Conservation (phyloP, 2,888 invertebrate genomes). For the Agrotis segetum region DNA sequence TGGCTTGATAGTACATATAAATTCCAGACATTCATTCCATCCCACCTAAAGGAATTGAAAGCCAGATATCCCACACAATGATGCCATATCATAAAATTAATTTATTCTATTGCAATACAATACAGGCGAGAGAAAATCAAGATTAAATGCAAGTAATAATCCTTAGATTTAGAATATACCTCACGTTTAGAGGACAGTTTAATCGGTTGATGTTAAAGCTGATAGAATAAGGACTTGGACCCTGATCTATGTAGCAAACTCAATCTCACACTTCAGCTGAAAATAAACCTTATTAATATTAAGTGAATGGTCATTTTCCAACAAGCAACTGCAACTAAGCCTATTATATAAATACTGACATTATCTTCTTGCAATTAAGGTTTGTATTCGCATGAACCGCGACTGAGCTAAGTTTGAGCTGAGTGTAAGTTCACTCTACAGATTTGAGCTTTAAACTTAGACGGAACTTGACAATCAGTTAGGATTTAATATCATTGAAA, state of each 20-base stretch:
- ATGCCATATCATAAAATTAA: slow-evolving; percentile 29
- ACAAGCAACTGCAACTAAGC: too few species aligned
- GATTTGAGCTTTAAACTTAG: neutral
- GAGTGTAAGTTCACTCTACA: too few species aligned
- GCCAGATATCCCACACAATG: slow-evolving; percentile 30
- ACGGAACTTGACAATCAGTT: slow-evolving; percentile 20
- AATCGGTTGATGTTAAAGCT: slow-evolving; percentile 42
- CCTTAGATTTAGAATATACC: slow-evolving; percentile 38
- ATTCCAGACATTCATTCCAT: slow-evolving; percentile 8
- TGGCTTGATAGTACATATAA: neutral
- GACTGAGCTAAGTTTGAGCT: too few species aligned
- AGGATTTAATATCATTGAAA: slow-evolving; percentile 24
- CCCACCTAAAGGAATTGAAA: slow-evolving; percentile 15
- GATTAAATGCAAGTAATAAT: slow-evolving; percentile 43
- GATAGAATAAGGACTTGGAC: slow-evolving; percentile 29
- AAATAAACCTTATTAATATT: too few species aligned
- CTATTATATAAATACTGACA: too few species aligned
- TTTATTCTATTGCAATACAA: slow-evolving; percentile 41
- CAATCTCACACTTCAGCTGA: too few species aligned
- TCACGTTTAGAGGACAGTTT: slow-evolving; percentile 47
- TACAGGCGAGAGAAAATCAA: slow-evolving; percentile 36
- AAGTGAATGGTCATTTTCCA: too few species aligned
- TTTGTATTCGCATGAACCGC: too few species aligned
- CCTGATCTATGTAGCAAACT: too few species aligned
- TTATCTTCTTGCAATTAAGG: too few species aligned